Conservation (phyloP, 2,888 invertebrate genomes). For the Andrena hattorfiana region DNA sequence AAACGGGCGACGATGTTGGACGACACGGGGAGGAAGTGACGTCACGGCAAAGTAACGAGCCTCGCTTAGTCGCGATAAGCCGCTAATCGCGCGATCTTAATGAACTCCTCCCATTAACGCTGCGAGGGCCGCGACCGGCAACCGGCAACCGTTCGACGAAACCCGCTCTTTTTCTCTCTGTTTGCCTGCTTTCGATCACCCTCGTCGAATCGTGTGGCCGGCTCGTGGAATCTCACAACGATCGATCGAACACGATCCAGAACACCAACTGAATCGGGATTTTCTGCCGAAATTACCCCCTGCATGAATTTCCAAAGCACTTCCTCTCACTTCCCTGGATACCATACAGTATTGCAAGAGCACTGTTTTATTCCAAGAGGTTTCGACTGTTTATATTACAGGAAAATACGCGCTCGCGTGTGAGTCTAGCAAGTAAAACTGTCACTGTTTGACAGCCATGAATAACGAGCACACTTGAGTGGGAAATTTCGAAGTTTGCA, state of each 20-base stretch:
- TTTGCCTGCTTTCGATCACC: constrained; percentile 51
- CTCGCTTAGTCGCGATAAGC: constrained; percentile 75
- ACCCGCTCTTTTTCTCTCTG: constrained; percentile 48
- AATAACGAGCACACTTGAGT: constrained; percentile 5
- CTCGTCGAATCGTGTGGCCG: constrained; percentile 27
- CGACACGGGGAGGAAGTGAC: constrained; percentile 77
- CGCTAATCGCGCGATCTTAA: constrained; percentile 79
- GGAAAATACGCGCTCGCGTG: neutral
- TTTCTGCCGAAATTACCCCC: too few relatives aligned
- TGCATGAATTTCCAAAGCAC: neutral
- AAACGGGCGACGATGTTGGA: constrained; percentile 57
- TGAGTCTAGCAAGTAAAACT: neutral
- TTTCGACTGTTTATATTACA: too few relatives aligned
- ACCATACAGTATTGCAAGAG: too few relatives aligned
- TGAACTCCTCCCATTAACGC: constrained; percentile 80
- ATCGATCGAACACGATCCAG: constrained; percentile 14
- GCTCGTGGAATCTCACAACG: neutral
- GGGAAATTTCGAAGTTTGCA: constrained; percentile 41
- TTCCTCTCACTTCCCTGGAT: neutral
- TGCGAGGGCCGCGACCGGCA: constrained; percentile 72
- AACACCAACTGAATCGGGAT: neutral
- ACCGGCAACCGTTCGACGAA: constrained; percentile 72
- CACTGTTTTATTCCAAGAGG: too few relatives aligned
- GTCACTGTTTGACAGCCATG: neutral
- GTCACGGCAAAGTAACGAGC: constrained; percentile 80